Percentiles rank a stretch among this genome's conserved stretches.
Conservation (phyloP, 2,113 vertebrate genomes). For the Picathartes gymnocephalus region DNA sequence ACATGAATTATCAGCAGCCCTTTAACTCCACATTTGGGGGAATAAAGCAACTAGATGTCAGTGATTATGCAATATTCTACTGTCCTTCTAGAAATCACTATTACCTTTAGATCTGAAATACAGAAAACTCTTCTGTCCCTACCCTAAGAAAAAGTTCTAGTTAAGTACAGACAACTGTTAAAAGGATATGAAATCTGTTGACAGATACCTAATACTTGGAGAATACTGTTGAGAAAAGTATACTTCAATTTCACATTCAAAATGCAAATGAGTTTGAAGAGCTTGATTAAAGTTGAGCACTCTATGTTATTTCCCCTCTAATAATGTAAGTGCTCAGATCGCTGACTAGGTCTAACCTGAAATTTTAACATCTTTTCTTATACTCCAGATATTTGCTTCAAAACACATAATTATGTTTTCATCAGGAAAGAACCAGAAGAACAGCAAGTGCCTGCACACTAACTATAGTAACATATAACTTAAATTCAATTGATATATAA, state of each 20-base stretch:
- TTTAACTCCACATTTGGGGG: not conserved
- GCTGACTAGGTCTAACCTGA: not conserved
- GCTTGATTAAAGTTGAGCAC: not conserved
- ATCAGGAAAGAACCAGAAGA: not conserved
- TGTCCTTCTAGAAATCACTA: not conserved
- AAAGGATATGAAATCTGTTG: not conserved
- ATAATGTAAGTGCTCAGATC: not conserved
- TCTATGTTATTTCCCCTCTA: not conserved
- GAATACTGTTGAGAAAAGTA: not conserved
- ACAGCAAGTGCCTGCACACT: not conserved
- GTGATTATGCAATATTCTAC: not conserved
- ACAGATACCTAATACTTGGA: not conserved
- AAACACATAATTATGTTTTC: not conserved
- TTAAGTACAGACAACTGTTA: not conserved
- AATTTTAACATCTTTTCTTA: not conserved
- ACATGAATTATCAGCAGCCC: not conserved
- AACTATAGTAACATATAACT: not conserved
- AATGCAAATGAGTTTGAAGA: not conserved
- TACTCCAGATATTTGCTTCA: not conserved
- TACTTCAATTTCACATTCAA: not conserved
- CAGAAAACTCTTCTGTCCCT: not conserved
- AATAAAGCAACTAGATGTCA: not conserved
- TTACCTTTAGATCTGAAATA: not conserved
- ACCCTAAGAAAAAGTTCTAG: not conserved
- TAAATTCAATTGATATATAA: not conserved